Conservation (phyloP, 2,888 invertebrate genomes). For the Drosophila demipolita region DNA sequence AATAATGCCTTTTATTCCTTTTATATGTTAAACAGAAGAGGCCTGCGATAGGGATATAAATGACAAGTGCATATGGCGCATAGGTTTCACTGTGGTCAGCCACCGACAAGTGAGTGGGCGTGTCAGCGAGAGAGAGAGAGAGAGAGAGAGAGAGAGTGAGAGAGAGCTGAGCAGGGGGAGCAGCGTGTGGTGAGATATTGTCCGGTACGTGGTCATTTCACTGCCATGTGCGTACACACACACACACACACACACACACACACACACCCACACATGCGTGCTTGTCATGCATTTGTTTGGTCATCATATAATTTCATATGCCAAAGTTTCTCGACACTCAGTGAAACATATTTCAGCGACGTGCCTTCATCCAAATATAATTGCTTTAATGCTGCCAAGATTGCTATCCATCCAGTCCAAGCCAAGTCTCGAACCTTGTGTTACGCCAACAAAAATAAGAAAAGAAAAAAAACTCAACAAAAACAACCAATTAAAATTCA, state of each 20-base stretch:
- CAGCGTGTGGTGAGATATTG: background rate
- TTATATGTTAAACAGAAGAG: conserved; percentile 20
- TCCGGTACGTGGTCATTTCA: conserved; percentile 2
- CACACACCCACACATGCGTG: background rate
- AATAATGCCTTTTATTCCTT: conserved; percentile 54
- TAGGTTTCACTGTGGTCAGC: conserved; percentile 41
- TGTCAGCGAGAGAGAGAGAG: background rate
- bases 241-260: no score
- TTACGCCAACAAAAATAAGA: background rate
- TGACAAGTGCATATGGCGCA: conserved; percentile 53
- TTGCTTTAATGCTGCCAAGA: conserved; percentile 53
- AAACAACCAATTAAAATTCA: conserved; percentile 32
- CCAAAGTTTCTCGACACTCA: conserved; percentile 68
- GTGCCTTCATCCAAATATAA: conserved; percentile 67
- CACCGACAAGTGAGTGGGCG: conserved; percentile 17
- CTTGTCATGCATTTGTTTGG: conserved; percentile 31
- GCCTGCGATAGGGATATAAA: background rate
- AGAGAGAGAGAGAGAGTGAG: background rate
- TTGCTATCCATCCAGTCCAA: conserved; percentile 6
- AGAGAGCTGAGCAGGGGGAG: background rate
- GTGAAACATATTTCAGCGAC: conserved; percentile 68
- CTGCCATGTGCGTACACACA: background rate
- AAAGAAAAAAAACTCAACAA: no score
- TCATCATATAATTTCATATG: conserved; percentile 64
- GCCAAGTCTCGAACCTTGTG: conserved; percentile 12